Percentiles rank a stretch among this genome's conserved stretches.
Conservation (phyloP, 2,888 invertebrate genomes). For the Dicranocentrus wangi region DNA sequence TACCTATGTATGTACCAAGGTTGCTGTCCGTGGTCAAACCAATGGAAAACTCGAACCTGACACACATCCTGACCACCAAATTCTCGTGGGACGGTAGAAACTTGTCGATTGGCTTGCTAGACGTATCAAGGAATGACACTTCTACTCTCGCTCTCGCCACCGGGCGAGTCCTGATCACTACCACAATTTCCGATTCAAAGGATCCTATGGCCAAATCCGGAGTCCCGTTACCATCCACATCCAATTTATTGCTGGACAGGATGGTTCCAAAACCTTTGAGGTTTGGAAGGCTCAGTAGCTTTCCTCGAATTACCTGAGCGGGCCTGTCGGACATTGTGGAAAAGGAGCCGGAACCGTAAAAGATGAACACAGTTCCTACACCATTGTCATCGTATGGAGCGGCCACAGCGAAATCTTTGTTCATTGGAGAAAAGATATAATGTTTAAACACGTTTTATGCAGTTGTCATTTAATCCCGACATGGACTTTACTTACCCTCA, state of each 20-base stretch:
- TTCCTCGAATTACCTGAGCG: slow-evolving; percentile 9
- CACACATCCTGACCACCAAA: slow-evolving; percentile 6
- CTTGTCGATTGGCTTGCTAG: not conserved
- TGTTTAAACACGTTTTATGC: not conserved
- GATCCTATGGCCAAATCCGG: slow-evolving; percentile 57
- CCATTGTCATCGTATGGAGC: slow-evolving; percentile 58
- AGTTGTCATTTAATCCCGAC: too few species aligned
- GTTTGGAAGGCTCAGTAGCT: slow-evolving; percentile 10
- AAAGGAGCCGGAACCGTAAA: slow-evolving; percentile 14
- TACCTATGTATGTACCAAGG: too few species aligned
- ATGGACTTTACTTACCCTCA: slow-evolving; percentile 10
- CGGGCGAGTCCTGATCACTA: slow-evolving; percentile 46
- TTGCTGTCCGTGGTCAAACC: too few species aligned
- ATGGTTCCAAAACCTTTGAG: slow-evolving; percentile 57
- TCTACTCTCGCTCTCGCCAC: not conserved
- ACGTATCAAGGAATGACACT: not conserved
- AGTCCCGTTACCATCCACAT: slow-evolving; percentile 64
- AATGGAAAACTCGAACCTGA: not conserved
- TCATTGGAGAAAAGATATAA: too few species aligned
- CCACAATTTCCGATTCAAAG: slow-evolving; percentile 32
- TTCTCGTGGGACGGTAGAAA: not conserved
- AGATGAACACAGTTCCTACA: slow-evolving; percentile 57
- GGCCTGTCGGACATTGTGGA: not conserved
- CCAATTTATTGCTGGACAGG: slow-evolving; percentile 15
- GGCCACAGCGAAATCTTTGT: slow-evolving; percentile 62